Conservation (phyloP, 2,797 vertebrate species). For the Buceros bicornis region DNA sequence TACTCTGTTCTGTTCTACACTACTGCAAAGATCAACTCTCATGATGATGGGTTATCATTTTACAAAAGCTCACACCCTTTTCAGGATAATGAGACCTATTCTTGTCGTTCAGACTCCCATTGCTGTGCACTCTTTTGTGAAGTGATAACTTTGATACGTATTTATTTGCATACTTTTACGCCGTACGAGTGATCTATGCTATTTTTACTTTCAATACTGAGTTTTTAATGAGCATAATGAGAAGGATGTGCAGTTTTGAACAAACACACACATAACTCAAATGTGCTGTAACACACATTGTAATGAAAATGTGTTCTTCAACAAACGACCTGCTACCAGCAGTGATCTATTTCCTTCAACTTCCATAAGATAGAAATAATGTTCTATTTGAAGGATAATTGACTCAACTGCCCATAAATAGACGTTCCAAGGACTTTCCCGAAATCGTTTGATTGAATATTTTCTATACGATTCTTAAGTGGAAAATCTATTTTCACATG, state of each 20-base stretch:
- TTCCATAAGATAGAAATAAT: neutral
- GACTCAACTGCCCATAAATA: neutral
- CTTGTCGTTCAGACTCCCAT: neutral
- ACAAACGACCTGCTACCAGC: neutral
- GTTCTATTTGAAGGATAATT: neutral
- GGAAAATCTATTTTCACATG: neutral
- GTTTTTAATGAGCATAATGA: neutral
- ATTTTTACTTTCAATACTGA: neutral
- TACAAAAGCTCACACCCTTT: neutral
- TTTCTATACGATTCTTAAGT: neutral
- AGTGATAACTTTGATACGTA: neutral
- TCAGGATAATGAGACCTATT: neutral
- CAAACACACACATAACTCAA: neutral
- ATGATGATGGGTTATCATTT: neutral
- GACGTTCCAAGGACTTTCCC: neutral
- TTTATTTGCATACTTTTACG: neutral
- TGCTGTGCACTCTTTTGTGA: neutral
- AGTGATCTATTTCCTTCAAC: neutral
- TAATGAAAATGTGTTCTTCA: neutral
- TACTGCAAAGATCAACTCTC: neutral
- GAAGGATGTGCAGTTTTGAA: neutral
- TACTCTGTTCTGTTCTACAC: neutral
- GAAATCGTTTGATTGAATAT: neutral
- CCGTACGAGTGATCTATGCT: neutral
- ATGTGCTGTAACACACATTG: neutral